phyloP scores from a whole-genome alignment of 1,140 invertebrate genomes.

The Andrena cerasifolii region DNA sequence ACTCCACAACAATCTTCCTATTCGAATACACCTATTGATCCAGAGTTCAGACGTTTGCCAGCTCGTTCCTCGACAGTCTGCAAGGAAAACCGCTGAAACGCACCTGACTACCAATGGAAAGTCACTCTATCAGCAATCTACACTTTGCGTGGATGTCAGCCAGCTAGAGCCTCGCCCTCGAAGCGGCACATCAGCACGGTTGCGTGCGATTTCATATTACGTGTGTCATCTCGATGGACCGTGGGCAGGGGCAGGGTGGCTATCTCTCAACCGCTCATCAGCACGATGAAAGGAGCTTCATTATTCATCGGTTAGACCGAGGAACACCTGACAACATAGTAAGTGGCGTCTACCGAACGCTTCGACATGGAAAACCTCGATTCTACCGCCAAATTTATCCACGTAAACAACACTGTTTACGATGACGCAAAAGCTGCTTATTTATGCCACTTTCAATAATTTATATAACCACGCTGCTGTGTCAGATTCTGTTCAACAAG shows the following conservation, averaged over 20 bases:
- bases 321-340: slow-evolving; percentile 18
- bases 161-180: background rate
- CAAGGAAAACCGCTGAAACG: background rate
- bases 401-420: background rate
- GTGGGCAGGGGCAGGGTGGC: slow-evolving; percentile 55
- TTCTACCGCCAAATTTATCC: slow-evolving; percentile 16
- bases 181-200: slow-evolving; percentile 45
- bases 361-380: slow-evolving; percentile 4
- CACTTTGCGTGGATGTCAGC: slow-evolving; percentile 5
- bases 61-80: background rate
- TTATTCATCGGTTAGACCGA: slow-evolving; percentile 70
- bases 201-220: slow-evolving; percentile 74
- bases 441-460: background rate
- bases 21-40: too few species aligned
- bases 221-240: slow-evolving; percentile 51
- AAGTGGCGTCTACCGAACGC: background rate
- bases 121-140: slow-evolving; percentile 18
- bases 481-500: too few species aligned
- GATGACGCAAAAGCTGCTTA: background rate
- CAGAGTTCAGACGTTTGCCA: too few species aligned
- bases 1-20: too few species aligned
- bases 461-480: too few species aligned
- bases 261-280: slow-evolving; percentile 59
- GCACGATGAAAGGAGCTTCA: slow-evolving; percentile 70
- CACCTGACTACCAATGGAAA: background rate